Base-by-base conservation (phyloP, 2,888 invertebrate species). In the Oligia strigilis region DNA sequence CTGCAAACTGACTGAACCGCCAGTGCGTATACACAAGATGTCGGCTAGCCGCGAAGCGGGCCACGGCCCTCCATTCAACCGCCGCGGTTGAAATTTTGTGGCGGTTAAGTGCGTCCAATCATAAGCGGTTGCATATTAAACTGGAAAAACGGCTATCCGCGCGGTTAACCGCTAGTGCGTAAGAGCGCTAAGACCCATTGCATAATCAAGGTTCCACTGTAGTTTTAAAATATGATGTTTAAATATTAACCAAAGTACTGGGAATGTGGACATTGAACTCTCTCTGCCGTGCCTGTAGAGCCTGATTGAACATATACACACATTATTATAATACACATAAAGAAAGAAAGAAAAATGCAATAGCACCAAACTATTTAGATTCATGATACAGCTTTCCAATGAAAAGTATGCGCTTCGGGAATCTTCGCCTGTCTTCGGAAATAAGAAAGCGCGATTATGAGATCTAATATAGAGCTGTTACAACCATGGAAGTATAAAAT, bases 261-360 rank as follows among this genome's bases (percentile, higher is more conserved):
- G 88, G 82, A 77, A 88, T 88, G 82, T 88, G 82, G 87, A 88
- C 69, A 88, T 80, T 87, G 87, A 74, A 86, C 73, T 86, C 87
- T 87, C 85, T 87, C 85, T 87, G 87, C 87, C 87, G 70, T 72
- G 85, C 77, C 65, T 87, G 87, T 72, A 86, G 85, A 70, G 87
- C 87, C 84, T 84, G 85, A 81, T 86, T 85, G 72, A 85, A 86
- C 74, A 85, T 77, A 85, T 75, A 85, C 84, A 85, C 78, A 87
- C 72, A 78, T 76, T 85, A 87, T 62, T 78, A 81, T 23, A 78
- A 69, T 72, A 77, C 76, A 79, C 62, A 71, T 70, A 74, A n/a
- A 71, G 23, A 75, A 78, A 43, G 23, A 77, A 66, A 64, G 14
- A 70, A 75, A 46, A 77, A 49, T 55, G 46, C n/a, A 62, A 72